Evolutionary conservation across 1,140 invertebrate genomes (phyloP).

Genomic region (Gryon sp.): DNA sequence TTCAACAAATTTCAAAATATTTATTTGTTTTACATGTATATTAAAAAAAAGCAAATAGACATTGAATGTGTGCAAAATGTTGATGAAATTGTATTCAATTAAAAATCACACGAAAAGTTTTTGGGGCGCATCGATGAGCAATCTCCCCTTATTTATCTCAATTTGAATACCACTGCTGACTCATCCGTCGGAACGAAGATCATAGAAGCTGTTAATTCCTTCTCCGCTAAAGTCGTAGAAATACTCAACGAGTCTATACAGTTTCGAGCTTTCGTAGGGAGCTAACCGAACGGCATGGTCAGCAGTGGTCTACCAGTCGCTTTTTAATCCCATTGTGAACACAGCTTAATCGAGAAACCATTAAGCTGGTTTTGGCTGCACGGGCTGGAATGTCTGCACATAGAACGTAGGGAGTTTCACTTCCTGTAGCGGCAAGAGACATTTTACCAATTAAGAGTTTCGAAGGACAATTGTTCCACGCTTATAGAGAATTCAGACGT

Average conservation of each 20-base stretch:
- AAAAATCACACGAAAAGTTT: too few relatives aligned
- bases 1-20: too few relatives aligned
- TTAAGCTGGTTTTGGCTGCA: constrained; percentile 74
- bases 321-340: constrained; percentile 78
- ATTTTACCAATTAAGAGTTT: constrained; percentile 63
- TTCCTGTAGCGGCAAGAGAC: constrained; percentile 45
- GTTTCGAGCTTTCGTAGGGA: constrained; percentile 67
- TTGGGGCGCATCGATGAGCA: too few relatives aligned
- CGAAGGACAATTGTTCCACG: constrained; percentile 54
- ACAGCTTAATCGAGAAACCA: constrained; percentile 74
- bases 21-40: too few relatives aligned
- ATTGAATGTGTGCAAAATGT: too few relatives aligned
- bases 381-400: constrained; percentile 65
- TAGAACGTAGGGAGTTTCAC: constrained; percentile 35
- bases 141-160: constrained; percentile 55
- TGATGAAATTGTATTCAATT: too few relatives aligned
- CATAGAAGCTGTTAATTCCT: constrained; percentile 57
- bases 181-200: constrained; percentile 52
- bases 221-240: constrained; percentile 62
- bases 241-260: constrained; percentile 63
- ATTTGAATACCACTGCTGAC: constrained; percentile 58
- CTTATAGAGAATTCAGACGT: constrained; percentile 22
- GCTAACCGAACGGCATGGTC: constrained; percentile 74
- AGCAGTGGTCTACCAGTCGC: constrained; percentile 77
- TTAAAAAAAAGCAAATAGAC: too few relatives aligned